Evolutionary conservation across 37 sponge, comb jelly and placozoan genomes (phyloP).

Genomic region (Chondrosia reniformis): DNA sequence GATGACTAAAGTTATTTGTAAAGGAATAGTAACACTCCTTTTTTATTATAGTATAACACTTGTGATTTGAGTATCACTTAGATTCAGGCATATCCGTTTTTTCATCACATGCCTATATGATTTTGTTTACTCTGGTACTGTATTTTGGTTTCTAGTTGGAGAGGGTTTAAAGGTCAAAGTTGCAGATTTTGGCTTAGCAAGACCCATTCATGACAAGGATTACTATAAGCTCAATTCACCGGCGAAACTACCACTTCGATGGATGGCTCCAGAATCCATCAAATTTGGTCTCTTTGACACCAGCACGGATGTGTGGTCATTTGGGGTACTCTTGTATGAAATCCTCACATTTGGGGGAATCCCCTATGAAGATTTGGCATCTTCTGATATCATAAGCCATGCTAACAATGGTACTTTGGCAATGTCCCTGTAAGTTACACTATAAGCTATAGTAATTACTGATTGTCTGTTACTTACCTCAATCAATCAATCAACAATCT

Average conservation of each 20-base stretch:
- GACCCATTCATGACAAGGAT: slow-evolving; percentile 30
- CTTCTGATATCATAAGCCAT: slow-evolving; percentile 31
- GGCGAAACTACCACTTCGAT: slow-evolving; percentile 40
- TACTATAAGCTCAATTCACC: slow-evolving; percentile 21
- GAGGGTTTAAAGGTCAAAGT: slow-evolving; percentile 36
- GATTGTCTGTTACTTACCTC: background rate
- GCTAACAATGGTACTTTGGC: slow-evolving; percentile 25
- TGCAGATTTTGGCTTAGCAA: slow-evolving; percentile 64
- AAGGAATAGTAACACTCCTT: too few species aligned
- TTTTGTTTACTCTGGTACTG: too few species aligned
- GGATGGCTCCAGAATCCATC: slow-evolving; percentile 62
- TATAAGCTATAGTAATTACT: background rate
- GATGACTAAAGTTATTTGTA: too few species aligned
- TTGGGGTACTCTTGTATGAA: slow-evolving; percentile 60
- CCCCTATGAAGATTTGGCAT: slow-evolving; percentile 8
- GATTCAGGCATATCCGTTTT: too few species aligned
- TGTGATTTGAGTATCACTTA: too few species aligned
- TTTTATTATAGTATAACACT: too few species aligned
- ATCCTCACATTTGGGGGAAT: slow-evolving; percentile 41
- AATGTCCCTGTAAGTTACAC: slow-evolving; percentile 16
- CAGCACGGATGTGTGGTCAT: slow-evolving; percentile 59
- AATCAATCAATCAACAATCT: too few species aligned
- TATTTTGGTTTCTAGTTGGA: slow-evolving; percentile 27
- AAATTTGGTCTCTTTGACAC: slow-evolving; percentile 32
- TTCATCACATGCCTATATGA: too few species aligned